Evolutionary conservation across 2,797 vertebrate genomes (phyloP), one percentile per base, ranked within the genome.

Genomic region (Phrynocephalus guinanensis): DNA sequence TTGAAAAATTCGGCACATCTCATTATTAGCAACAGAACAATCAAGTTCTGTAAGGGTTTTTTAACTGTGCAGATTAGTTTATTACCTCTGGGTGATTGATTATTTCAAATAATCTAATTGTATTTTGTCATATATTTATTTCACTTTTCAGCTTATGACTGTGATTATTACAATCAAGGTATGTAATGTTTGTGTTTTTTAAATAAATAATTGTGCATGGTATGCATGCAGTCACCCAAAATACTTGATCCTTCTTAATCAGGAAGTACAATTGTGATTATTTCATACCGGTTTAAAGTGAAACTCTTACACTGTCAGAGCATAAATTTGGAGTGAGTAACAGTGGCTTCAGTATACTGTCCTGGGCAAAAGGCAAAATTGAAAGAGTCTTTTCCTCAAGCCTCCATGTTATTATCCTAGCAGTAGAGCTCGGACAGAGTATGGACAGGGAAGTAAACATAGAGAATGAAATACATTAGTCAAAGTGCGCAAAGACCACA

Each of bases 91-190:
- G 11, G 13, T 77, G 84, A 60, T 48, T 85, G n/a, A 75, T 80
- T 77, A 86, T 73, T 1, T 44, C 22, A 26, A 5, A 82, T 86
- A 71, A 33, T 87, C 1, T 0, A 16, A 56, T 50, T 80, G 6
- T 85, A 26, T 28, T 82, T 80, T 63, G n/a, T 30, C 72, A 81
- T 56, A 85, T 88, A 16, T 90, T 90, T 70, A 30, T 76, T 76
- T 91, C 97, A 85, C 93, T 79, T 97, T 98, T 94, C 96, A 99
- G 99, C 98, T 44, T 98, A 98, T 92, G 98, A 99, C 88, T 99
- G 99, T 97, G 99, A 99, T 97, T 99, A 98, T 95, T 99, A 98
- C 93, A 99, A 99, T 95, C 98, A 98, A 98, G 99, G 99, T 99
- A 97, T 76, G 97, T 96, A 89, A n/a, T 28, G 88, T 83, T 92